Conservation (phyloP, 64 coral and sea anemone genomes). For the Montipora foliosa region DNA sequence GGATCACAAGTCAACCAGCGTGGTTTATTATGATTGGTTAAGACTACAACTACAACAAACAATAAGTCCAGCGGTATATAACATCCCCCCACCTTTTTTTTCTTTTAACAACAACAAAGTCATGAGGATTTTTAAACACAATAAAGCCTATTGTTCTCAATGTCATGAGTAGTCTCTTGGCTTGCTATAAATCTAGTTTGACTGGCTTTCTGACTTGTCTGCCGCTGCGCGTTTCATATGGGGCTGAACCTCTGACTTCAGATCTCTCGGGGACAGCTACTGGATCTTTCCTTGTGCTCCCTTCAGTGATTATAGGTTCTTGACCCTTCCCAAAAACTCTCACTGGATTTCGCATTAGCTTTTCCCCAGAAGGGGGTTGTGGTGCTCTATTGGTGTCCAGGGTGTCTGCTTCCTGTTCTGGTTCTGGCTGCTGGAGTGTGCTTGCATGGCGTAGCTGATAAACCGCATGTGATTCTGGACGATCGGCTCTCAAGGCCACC, state of each 20-base stretch:
- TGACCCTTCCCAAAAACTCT: neutral
- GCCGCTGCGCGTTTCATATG: neutral
- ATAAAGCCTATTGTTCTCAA: neutral
- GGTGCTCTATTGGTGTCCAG: neutral
- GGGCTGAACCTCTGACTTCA: neutral
- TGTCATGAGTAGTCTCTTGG: neutral
- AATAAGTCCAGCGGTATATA: too few relatives aligned
- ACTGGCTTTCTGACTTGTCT: neutral
- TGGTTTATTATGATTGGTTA: too few relatives aligned
- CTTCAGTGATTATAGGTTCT: neutral
- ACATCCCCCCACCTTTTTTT: too few relatives aligned
- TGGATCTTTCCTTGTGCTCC: neutral
- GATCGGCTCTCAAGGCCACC: slow-evolving; percentile 29
- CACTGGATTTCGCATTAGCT: neutral
- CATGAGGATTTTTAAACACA: neutral
- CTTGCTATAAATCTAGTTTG: neutral
- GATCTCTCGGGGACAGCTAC: neutral
- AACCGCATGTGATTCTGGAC: slow-evolving; percentile 7
- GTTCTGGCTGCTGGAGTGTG: slow-evolving; percentile 1
- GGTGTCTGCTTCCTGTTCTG: neutral
- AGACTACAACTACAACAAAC: too few relatives aligned
- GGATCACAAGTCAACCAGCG: too few relatives aligned
- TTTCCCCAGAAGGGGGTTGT: neutral
- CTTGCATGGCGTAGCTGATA: slow-evolving; percentile 18
- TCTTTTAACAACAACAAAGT: neutral